phyloP scores from a whole-genome alignment of 2,797 vertebrate genomes.

The Hydrocynus forskahlii region DNA sequence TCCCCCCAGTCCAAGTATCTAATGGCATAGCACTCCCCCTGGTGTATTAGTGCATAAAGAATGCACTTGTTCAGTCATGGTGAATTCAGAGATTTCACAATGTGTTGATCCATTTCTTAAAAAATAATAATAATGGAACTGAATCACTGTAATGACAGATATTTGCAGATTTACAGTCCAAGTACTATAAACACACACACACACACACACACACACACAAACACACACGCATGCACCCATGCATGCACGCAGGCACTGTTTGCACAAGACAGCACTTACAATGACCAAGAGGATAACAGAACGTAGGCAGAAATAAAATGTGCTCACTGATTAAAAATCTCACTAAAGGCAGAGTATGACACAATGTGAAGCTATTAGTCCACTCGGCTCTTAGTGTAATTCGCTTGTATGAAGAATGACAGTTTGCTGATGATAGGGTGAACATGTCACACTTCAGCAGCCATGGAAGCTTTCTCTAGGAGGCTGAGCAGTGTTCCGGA shows the following conservation, averaged over 20 bases:
- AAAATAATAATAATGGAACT: too few relatives aligned
- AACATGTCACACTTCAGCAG: conserved; percentile 36
- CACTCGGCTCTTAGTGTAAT: conserved; percentile 2
- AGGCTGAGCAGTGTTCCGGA: conserved; percentile 60
- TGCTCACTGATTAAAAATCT: conserved; percentile 25
- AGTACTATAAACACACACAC: too few relatives aligned
- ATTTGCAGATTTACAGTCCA: too few relatives aligned
- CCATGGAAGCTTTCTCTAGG: conserved; percentile 55
- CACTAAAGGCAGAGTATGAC: conserved; percentile 1
- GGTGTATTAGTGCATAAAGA: too few relatives aligned
- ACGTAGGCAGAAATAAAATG: not conserved
- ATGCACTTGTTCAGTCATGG: too few relatives aligned
- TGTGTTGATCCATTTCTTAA: too few relatives aligned
- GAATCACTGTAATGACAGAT: too few relatives aligned
- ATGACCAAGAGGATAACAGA: not conserved
- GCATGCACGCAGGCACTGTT: not conserved
- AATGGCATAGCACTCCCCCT: too few relatives aligned
- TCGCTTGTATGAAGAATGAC: conserved; percentile 23
- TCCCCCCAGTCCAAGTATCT: too few relatives aligned
- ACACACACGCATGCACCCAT: not conserved
- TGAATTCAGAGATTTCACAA: not conserved
- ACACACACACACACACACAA: too few relatives aligned
- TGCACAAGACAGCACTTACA: conserved; percentile 1
- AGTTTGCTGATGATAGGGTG: conserved; percentile 41
- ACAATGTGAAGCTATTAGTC: conserved; percentile 7